Evolutionary conservation across 2,113 vertebrate genomes (phyloP).

Genomic region (Lagopus muta): DNA sequence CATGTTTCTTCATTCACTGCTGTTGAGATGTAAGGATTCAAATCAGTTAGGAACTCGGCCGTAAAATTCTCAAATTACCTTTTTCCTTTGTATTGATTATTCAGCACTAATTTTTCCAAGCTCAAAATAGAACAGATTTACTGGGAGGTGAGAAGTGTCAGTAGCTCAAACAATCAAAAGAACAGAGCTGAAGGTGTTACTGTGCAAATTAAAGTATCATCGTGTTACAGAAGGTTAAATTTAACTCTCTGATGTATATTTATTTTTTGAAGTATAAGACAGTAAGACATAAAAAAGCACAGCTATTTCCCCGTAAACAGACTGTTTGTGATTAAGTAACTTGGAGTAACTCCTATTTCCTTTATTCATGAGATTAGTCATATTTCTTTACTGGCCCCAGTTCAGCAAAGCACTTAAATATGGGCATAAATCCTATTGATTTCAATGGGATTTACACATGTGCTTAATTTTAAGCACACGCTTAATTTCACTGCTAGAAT

Average conservation of each 20-base stretch:
- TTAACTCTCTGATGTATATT: background rate
- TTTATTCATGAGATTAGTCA: conserved; percentile 27
- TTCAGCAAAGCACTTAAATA: conserved; percentile 53
- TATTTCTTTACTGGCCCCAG: conserved; percentile 18
- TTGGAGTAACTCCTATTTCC: conserved; percentile 3
- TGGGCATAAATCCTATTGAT: conserved; percentile 26
- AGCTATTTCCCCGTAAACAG: background rate
- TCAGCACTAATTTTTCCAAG: background rate
- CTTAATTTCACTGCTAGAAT: conserved; percentile 22
- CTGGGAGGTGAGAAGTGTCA: background rate
- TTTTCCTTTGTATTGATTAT: background rate
- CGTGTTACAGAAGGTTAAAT: background rate
- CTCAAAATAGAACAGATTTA: background rate
- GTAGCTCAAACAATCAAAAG: background rate
- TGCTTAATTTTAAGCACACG: conserved; percentile 21
- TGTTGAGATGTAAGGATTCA: background rate
- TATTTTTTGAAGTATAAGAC: background rate
- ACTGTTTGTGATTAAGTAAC: conserved; percentile 10
- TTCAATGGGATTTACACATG: conserved; percentile 4
- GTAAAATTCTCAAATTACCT: background rate
- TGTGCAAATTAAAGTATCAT: background rate
- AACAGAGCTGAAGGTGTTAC: background rate
- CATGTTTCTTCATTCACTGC: background rate
- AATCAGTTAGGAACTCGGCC: background rate
- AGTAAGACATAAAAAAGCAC: background rate